A percentile compares a stretch with the other conserved stretches of the same genome.
Evolutionary conservation across 2,888 invertebrate species (phyloP).

Genomic region (Macrosoma leucophasiata): DNA sequence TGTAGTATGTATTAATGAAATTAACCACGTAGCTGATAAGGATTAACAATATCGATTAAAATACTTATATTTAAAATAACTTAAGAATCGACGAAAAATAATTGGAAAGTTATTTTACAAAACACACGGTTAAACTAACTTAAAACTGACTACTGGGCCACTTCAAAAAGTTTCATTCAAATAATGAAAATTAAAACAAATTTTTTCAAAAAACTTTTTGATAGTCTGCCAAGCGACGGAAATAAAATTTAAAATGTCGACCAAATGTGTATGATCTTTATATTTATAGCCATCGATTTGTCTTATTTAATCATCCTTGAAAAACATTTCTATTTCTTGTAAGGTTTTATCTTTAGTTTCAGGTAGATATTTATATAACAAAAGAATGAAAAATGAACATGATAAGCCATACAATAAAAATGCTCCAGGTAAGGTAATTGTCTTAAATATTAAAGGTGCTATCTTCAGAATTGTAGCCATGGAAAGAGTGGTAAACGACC

Average conservation of each 20-base stretch:
- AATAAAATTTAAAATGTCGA: not conserved
- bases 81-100: too few species aligned
- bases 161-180: not conserved
- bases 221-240: not conserved
- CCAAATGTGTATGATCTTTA: not conserved
- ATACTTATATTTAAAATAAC: too few species aligned
- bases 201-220: not conserved
- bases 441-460: conserved; percentile 28
- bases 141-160: not conserved
- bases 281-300: not conserved
- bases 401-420: conserved; percentile 22
- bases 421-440: conserved; percentile 28
- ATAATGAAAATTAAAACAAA: not conserved
- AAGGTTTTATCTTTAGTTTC: conserved; percentile 30
- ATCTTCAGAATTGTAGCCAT: conserved; percentile 29
- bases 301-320: conserved; percentile 22
- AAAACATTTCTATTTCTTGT: conserved; percentile 25
- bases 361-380: conserved; percentile 22
- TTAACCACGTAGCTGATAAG: too few species aligned
- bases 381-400: conserved; percentile 10
- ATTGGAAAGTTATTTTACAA: too few species aligned
- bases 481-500: conserved; percentile 9
- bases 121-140: not conserved
- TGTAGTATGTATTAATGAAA: too few species aligned
- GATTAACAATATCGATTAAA: too few species aligned